A percentile compares a stretch with the other conserved stretches of the same genome.
Evolutionary conservation across 64 coral and sea anemone genomes (phyloP).

Genomic region (Platygyra sinensis): DNA sequence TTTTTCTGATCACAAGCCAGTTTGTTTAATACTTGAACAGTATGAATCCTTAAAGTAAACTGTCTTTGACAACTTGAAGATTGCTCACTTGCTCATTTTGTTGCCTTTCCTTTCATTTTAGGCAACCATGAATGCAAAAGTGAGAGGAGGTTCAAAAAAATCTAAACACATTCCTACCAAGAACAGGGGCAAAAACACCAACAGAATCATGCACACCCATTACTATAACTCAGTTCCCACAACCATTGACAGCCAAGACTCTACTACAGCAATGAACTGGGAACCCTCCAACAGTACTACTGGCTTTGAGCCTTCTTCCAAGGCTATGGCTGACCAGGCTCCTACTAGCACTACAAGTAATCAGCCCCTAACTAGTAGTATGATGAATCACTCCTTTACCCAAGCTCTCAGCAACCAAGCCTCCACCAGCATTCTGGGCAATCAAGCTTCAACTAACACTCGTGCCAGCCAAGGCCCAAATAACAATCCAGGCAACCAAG

Average conservation of each 20-base stretch:
- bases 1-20: conserved; percentile 30
- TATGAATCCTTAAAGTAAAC: neutral
- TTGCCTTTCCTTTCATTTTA: neutral
- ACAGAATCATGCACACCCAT: neutral
- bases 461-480: no score
- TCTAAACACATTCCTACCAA: neutral
- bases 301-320: neutral
- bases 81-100: neutral
- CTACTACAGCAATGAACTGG: neutral
- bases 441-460: no score
- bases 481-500: neutral
- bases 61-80: neutral
- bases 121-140: neutral
- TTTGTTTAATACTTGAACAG: conserved; percentile 6
- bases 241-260: neutral
- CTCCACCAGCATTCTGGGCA: neutral
- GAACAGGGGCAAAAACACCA: neutral
- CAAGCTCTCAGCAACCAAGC: neutral
- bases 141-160: neutral
- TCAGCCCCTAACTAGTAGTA: neutral
- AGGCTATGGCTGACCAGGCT: neutral
- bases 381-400: neutral
- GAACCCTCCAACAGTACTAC: neutral
- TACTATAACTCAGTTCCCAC: neutral
- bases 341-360: neutral